Evolutionary conservation across 2,888 invertebrate genomes (phyloP).

Genomic region (Andrena chrysosceles): DNA sequence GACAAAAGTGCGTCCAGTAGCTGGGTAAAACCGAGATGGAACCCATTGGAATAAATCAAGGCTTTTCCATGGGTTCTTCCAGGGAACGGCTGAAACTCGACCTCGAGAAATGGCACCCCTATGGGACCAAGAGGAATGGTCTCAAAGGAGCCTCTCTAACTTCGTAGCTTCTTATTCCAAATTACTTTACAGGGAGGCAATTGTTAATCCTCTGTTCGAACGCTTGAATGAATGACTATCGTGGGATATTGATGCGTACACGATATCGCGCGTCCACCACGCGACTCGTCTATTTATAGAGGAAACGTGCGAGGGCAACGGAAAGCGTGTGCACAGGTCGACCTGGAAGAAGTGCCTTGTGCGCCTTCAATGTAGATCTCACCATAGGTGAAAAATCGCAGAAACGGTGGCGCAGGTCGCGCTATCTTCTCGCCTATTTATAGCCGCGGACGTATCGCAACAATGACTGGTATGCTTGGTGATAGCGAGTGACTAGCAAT

Average conservation of each 20-base stretch:
- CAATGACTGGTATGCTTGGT: constrained; percentile 44
- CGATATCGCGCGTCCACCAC: constrained; percentile 48
- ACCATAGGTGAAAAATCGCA: constrained; percentile 10
- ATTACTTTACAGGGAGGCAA: too few species aligned
- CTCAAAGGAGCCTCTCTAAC: neutral
- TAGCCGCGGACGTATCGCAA: constrained; percentile 25
- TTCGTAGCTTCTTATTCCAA: neutral
- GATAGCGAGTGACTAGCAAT: constrained; percentile 19
- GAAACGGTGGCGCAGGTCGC: constrained; percentile 3
- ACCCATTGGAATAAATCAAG: constrained; percentile 14
- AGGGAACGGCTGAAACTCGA: neutral
- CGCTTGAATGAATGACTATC: neutral
- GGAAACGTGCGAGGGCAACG: constrained; percentile 42
- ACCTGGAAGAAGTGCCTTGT: neutral
- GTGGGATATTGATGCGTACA: constrained; percentile 47
- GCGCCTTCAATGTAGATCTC: too few species aligned
- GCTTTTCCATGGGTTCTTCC: neutral
- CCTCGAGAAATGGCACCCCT: neutral
- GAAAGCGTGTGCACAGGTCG: constrained; percentile 25
- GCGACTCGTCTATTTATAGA: constrained; percentile 59
- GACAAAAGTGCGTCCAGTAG: constrained; percentile 2
- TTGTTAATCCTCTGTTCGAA: too few species aligned
- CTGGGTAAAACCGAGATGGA: neutral
- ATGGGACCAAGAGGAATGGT: neutral
- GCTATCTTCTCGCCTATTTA: constrained; percentile 45